Evolutionary conservation across 2,113 vertebrate species (phyloP), one percentile per base, ranked within the genome.

Genomic region (Gambusia affinis): DNA sequence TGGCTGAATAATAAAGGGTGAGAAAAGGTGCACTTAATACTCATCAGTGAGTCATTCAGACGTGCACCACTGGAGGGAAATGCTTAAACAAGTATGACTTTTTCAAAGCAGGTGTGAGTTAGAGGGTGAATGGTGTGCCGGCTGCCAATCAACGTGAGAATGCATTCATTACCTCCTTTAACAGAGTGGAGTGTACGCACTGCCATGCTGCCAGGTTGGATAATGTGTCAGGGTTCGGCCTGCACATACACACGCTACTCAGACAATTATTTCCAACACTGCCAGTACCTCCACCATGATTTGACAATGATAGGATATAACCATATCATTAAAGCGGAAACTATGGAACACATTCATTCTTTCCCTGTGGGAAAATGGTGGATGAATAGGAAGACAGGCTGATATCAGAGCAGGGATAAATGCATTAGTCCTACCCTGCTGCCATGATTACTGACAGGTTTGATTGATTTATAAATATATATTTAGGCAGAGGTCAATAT

Each of bases 241-340:
- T 62, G 5, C 30, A 47, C 44, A 47, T 6, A 47, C 44, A 47
- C 44, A 47, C 44, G 4, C 37, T 28, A 12, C 39, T 22, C 60
- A 64, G 54, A 64, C 44, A 51, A 68, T 30, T 42, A 62, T 74
- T 83, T 80, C 42, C 62, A 83, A 39, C 28, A 2, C 51, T 76
- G 62, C 73, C 76, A 61, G 27, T 76, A 74, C 70, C 64, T 78
- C 70, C 67, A 68, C 65, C 64, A 28, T 64, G 72, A 68, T 74
- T 87, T 81, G 78, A 85, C 84, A 74, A 72, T 66, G 74, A 77
- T 51, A 67, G 78, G 82, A 82, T 87, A 84, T 87, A 88, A 91
- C 78, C 90, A 67, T 73, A 63, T 91, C 81, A 93, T 93, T 92
- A 89, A 82, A 73, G 82, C 76, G 28, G 72, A 88, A 92, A 81